Conservation (phyloP, 2,113 vertebrate genomes). For the Stigmatopora argus region DNA sequence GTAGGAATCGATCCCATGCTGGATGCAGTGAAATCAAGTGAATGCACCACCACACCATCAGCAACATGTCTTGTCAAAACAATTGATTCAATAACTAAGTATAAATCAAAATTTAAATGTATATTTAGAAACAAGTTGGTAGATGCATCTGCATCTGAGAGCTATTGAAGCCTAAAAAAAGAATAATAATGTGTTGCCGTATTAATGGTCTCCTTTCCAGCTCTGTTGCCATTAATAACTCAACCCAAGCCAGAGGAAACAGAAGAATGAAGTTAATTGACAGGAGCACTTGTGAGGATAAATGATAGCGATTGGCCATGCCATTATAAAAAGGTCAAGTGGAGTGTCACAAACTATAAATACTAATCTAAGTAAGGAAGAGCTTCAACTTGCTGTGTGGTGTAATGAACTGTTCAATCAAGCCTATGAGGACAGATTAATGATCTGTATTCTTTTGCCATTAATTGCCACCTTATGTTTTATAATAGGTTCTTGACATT, state of each 20-base stretch:
- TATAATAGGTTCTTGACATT: not conserved
- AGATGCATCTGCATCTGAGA: not conserved
- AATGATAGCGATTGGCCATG: constrained; percentile 21
- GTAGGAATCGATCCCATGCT: too few relatives aligned
- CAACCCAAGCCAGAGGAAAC: not conserved
- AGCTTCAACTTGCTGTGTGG: not conserved
- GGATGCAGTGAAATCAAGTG: too few relatives aligned
- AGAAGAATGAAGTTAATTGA: constrained; percentile 15
- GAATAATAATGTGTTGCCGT: not conserved
- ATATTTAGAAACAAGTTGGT: not conserved
- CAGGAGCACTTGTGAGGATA: constrained; percentile 16
- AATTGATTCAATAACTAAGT: too few relatives aligned
- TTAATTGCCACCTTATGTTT: not conserved
- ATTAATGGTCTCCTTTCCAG: not conserved
- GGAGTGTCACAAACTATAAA: constrained; percentile 24
- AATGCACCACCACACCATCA: too few relatives aligned
- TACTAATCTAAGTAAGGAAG: constrained; percentile 32
- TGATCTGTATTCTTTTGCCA: not conserved
- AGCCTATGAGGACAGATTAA: not conserved
- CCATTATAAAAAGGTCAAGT: constrained; percentile 45
- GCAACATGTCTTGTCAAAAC: not conserved
- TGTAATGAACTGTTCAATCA: constrained; percentile 5
- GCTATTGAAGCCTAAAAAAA: not conserved
- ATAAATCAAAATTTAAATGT: not conserved
- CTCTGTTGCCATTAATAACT: not conserved